Conservation (phyloP, 2,113 vertebrate genomes). For the Nycticorax nycticorax region DNA sequence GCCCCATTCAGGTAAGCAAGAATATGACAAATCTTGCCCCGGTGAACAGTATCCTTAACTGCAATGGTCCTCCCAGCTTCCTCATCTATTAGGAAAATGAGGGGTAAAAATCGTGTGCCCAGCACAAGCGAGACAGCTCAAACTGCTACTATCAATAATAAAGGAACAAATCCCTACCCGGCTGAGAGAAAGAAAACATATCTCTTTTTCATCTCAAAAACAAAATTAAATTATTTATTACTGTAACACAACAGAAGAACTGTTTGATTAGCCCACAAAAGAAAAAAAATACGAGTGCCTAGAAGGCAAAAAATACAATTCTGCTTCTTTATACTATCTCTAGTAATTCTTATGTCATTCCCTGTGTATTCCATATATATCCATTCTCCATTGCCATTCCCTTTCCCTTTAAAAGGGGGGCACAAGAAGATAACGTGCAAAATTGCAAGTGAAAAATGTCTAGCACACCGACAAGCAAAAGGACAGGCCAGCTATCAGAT, state of each 20-base stretch:
- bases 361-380: background rate
- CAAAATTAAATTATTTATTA: slow-evolving; percentile 10
- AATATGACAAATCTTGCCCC: slow-evolving; percentile 19
- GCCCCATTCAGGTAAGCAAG: slow-evolving; percentile 6
- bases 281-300: background rate
- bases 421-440: slow-evolving; percentile 66
- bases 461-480: slow-evolving; percentile 32
- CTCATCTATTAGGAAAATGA: background rate
- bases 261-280: background rate
- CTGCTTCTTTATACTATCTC: background rate
- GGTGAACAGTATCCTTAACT: background rate
- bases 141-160: background rate
- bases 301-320: background rate
- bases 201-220: background rate
- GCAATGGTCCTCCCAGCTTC: background rate
- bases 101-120: background rate
- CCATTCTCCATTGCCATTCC: slow-evolving; percentile 4
- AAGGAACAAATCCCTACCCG: background rate
- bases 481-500: slow-evolving; percentile 56
- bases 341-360: background rate
- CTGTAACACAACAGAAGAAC: background rate
- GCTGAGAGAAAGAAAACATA: background rate
- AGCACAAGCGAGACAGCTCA: background rate
- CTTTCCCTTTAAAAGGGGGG: slow-evolving; percentile 52
- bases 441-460: slow-evolving; percentile 68